phyloP scores from a whole-genome alignment of 2,113 vertebrate genomes.

The Helogale parvula region DNA sequence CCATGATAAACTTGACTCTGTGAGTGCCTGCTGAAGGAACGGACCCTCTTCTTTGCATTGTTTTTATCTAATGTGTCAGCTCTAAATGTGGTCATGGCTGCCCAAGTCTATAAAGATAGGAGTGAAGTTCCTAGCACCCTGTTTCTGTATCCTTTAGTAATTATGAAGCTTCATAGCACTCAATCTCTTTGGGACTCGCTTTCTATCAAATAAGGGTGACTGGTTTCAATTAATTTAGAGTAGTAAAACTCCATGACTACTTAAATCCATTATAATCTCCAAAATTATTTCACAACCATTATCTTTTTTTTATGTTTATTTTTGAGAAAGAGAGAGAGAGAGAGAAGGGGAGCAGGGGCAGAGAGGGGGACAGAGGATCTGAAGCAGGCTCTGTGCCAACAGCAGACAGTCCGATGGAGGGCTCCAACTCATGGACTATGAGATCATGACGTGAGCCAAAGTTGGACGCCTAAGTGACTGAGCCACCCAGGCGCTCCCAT shows the following conservation, averaged over 20 bases:
- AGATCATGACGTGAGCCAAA: too few species aligned
- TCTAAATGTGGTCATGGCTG: background rate
- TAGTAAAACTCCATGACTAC: background rate
- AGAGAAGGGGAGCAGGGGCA: too few species aligned
- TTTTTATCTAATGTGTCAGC: background rate
- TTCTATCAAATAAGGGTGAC: background rate
- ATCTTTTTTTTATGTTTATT: too few species aligned
- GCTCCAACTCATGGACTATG: too few species aligned
- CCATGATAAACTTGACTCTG: background rate
- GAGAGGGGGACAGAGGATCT: too few species aligned
- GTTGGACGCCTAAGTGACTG: too few species aligned
- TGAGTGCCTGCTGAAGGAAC: background rate
- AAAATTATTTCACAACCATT: background rate
- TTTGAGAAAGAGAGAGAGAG: too few species aligned
- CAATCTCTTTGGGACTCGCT: background rate
- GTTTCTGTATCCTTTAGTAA: background rate
- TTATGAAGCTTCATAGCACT: background rate
- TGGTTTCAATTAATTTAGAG: slow-evolving; percentile 18
- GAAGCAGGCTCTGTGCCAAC: too few species aligned
- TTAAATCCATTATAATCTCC: background rate
- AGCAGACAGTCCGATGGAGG: too few species aligned
- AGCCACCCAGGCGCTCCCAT: too few species aligned
- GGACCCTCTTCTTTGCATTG: background rate
- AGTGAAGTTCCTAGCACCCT: background rate
- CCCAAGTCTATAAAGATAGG: background rate